Conservation (phyloP, 2,797 vertebrate genomes). For the Cyclura pinguis region DNA sequence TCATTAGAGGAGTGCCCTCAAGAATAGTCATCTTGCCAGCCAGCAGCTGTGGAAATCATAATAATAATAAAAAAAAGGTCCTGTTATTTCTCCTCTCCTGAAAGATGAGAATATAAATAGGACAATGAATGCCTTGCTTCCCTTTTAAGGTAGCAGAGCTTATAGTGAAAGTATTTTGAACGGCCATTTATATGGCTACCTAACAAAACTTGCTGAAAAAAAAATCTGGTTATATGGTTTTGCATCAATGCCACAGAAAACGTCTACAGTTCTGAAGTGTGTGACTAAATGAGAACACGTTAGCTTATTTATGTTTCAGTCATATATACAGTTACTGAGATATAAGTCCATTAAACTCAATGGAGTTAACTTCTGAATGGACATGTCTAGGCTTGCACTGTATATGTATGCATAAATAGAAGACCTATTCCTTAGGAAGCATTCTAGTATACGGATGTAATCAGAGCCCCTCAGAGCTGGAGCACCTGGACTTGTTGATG, state of each 20-base stretch:
- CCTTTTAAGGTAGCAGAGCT: not conserved
- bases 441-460: not conserved
- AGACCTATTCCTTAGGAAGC: not conserved
- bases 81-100: constrained; percentile 32
- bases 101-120: constrained; percentile 17
- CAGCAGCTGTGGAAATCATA: constrained; percentile 17
- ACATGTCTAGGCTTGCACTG: not conserved
- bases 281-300: not conserved
- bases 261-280: not conserved
- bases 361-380: not conserved
- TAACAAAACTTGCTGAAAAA: not conserved
- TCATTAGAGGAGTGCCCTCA: constrained; percentile 19
- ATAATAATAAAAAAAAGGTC: not conserved
- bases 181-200: not conserved
- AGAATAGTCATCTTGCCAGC: constrained; percentile 12
- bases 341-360: not conserved
- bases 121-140: constrained; percentile 10
- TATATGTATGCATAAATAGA: not conserved
- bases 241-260: not conserved
- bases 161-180: constrained; percentile 13
- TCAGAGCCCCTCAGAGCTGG: no score
- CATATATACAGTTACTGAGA: not conserved
- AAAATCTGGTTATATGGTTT: not conserved
- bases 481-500: no score
- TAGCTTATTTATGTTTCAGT: not conserved